Conservation (phyloP, 2,113 vertebrate species). For the Actenoides lindsayi region DNA sequence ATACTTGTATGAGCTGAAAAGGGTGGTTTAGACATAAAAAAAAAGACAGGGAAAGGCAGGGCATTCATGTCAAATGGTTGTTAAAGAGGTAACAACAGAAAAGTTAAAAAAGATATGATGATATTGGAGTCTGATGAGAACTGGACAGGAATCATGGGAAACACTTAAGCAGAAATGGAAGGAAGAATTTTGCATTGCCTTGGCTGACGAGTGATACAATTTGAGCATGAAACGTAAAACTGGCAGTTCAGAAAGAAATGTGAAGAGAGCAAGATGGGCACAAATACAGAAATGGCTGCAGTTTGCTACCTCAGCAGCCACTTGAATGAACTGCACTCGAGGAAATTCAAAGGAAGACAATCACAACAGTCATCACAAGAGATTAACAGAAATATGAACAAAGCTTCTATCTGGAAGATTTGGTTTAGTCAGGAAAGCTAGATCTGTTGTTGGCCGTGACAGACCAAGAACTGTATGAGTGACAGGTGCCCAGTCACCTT, state of each 20-base stretch:
- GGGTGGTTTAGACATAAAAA: neutral
- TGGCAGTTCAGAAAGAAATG: neutral
- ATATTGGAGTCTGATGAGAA: neutral
- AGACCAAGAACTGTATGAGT: neutral
- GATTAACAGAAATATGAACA: neutral
- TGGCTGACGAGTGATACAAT: neutral
- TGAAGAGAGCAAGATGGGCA: neutral
- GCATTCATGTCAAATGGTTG: neutral
- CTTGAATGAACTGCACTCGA: neutral
- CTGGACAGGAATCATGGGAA: neutral
- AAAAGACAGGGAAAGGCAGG: neutral
- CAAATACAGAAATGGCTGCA: neutral
- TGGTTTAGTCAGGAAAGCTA: neutral
- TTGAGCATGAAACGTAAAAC: neutral
- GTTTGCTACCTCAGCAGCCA: neutral
- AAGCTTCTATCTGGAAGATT: neutral
- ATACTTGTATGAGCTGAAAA: neutral
- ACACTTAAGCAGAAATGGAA: neutral
- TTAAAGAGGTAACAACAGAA: neutral
- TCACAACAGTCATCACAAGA: neutral
- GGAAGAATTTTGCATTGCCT: neutral
- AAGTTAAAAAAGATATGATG: neutral
- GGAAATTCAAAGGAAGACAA: neutral
- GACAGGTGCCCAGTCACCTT: neutral
- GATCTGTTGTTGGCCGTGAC: neutral